Evolutionary conservation across 2,797 vertebrate species (phyloP).

Genomic region (Manis crassicaudata): DNA sequence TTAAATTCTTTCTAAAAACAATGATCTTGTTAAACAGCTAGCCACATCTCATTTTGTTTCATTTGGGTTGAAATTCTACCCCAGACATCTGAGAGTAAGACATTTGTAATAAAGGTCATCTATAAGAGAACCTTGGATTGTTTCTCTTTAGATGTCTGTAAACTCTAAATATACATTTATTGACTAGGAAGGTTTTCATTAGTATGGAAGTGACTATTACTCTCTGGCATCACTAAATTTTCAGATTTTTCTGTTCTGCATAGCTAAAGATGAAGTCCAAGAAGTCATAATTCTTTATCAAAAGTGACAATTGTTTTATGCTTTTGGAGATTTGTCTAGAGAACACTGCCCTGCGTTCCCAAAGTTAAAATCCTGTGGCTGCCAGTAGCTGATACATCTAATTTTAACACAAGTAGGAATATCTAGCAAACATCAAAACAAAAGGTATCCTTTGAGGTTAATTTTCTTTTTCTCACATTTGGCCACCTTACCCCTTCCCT

Average conservation of each 20-base stretch:
- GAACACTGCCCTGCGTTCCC: constrained; percentile 52
- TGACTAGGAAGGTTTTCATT: constrained; percentile 47
- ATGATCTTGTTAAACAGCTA: constrained; percentile 31
- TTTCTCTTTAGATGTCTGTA: constrained; percentile 56
- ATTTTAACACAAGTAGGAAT: constrained; percentile 81
- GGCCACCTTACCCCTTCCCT: background rate
- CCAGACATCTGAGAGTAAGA: constrained; percentile 50
- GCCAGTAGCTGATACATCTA: constrained; percentile 57
- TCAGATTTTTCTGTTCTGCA: constrained; percentile 42
- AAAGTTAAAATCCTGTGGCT: constrained; percentile 56
- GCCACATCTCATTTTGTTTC: constrained; percentile 47
- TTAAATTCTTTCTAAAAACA: constrained; percentile 48
- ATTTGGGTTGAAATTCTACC: constrained; percentile 57
- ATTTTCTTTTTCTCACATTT: constrained; percentile 50
- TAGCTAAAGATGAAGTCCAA: constrained; percentile 44
- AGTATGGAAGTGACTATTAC: background rate
- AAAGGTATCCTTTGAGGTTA: constrained; percentile 64
- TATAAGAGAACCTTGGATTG: constrained; percentile 58
- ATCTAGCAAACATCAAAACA: constrained; percentile 75
- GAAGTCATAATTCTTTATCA: constrained; percentile 39
- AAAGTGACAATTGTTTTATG: constrained; percentile 12
- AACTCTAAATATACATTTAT: constrained; percentile 58
- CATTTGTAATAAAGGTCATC: constrained; percentile 44
- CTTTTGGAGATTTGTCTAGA: constrained; percentile 46
- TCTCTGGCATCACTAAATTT: background rate